phyloP scores from a whole-genome alignment of 2,113 vertebrate genomes.

The Tragulus kanchil region DNA sequence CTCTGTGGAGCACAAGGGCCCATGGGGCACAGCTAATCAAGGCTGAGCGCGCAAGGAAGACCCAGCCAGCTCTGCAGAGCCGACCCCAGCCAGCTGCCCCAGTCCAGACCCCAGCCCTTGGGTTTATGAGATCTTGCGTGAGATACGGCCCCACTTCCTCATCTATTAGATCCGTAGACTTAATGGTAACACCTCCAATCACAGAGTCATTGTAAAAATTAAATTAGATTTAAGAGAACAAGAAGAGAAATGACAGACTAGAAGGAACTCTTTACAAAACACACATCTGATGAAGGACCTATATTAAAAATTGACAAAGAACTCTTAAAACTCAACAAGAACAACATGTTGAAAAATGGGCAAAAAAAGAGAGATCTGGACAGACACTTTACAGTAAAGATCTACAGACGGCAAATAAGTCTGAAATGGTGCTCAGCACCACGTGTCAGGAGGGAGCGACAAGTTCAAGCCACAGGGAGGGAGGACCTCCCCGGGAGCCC shows the following conservation, averaged over 20 bases:
- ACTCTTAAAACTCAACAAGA: neutral
- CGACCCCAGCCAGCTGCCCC: neutral
- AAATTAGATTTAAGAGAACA: neutral
- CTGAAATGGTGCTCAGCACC: neutral
- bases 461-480: neutral
- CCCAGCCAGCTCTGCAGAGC: neutral
- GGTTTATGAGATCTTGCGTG: neutral
- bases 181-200: neutral
- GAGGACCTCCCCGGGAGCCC: neutral
- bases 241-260: neutral
- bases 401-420: too few species aligned
- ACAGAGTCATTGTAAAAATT: neutral
- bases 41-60: neutral
- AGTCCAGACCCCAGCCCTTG: neutral
- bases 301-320: neutral
- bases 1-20: accelerated
- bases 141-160: neutral
- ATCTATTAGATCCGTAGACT: neutral
- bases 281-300: neutral
- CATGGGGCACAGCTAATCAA: neutral
- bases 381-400: neutral
- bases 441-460: neutral
- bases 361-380: neutral
- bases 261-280: neutral
- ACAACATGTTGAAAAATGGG: neutral